Conservation (phyloP, 1,140 invertebrate genomes). For the Drosophila mauritiana region DNA sequence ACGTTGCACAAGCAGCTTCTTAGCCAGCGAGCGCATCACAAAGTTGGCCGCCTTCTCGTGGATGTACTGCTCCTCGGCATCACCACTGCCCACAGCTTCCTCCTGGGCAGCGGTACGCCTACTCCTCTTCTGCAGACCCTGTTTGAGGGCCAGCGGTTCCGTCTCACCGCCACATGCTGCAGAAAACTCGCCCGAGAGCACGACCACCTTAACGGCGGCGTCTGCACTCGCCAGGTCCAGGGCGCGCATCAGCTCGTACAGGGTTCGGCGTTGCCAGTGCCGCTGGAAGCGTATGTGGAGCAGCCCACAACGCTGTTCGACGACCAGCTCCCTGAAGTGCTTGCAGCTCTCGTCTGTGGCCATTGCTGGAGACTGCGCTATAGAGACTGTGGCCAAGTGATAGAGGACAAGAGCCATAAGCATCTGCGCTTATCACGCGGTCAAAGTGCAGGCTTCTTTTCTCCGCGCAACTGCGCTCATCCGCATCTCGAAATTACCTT, state of each 20-base stretch:
- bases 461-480: neutral
- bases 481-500: neutral
- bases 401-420: neutral
- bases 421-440: neutral
- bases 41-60: slow-evolving; percentile 60
- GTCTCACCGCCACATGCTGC: slow-evolving; percentile 88
- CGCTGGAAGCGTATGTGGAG: slow-evolving; percentile 89
- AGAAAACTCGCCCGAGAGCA: slow-evolving; percentile 87
- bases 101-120: neutral
- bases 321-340: slow-evolving; percentile 55
- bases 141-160: slow-evolving; percentile 14
- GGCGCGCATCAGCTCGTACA: slow-evolving; percentile 64
- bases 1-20: slow-evolving; percentile 93
- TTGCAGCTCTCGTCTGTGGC: slow-evolving; percentile 16
- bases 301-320: slow-evolving; percentile 42
- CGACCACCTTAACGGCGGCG: slow-evolving; percentile 48
- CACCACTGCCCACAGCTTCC: neutral
- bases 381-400: slow-evolving; percentile 8
- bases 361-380: neutral
- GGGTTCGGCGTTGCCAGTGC: slow-evolving; percentile 86
- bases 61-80: slow-evolving; percentile 42
- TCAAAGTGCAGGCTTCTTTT: slow-evolving; percentile 19
- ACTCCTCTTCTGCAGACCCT: slow-evolving; percentile 11
- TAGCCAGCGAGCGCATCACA: slow-evolving; percentile 88
- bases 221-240: slow-evolving; percentile 57